Evolutionary conservation across 53 echinoderm and acorn worm species (phyloP).

Genomic region (Paelopatides confundens): DNA sequence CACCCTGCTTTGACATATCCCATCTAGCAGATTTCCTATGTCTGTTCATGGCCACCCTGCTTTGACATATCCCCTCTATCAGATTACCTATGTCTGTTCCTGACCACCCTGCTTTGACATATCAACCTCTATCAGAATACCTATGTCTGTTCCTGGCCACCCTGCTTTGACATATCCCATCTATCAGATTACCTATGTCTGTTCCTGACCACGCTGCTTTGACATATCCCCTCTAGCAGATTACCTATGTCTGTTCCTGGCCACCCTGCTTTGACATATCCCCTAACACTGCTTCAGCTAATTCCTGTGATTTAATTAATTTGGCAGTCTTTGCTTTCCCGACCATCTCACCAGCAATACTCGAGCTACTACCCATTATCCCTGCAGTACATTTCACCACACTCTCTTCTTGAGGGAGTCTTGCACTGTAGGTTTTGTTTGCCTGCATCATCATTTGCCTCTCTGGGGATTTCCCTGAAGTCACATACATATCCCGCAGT

Average conservation of each 20-base stretch:
- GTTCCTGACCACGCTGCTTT: neutral
- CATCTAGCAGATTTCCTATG: neutral
- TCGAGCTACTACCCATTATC: neutral
- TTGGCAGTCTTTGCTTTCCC: slow-evolving; percentile 28
- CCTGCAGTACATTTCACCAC: neutral
- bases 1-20: slow-evolving; percentile 2
- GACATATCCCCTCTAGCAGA: neutral
- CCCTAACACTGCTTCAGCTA: slow-evolving; percentile 25
- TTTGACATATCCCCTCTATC: slow-evolving; percentile 8
- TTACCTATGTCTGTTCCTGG: slow-evolving; percentile 6
- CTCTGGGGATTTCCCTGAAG: neutral
- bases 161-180: too few species aligned
- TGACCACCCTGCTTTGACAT: neutral
- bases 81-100: neutral
- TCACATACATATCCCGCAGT: neutral
- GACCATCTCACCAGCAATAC: neutral
- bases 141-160: neutral
- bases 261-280: slow-evolving; percentile 33
- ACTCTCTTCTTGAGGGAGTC: neutral
- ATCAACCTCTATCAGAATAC: neutral
- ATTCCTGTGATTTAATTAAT: slow-evolving; percentile 38
- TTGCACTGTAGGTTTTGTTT: neutral
- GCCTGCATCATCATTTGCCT: neutral
- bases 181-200: neutral
- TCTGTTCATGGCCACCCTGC: slow-evolving; percentile 34